Conservation (phyloP, 2,888 invertebrate genomes). For the Synergus japonicus region DNA sequence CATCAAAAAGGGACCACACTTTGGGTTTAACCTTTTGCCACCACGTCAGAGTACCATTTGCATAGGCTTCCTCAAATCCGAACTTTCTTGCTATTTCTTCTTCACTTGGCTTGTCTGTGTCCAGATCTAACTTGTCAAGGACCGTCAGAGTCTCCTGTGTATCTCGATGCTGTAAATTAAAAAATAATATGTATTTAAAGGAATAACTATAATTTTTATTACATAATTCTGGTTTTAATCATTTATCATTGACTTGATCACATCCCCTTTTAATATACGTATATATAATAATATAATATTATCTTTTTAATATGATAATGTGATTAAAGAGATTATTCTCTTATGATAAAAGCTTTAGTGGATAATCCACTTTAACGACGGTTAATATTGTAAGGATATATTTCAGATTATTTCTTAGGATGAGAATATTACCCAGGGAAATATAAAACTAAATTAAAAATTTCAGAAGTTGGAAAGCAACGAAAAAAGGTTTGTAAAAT, state of each 20-base stretch:
- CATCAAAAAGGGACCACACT: conserved; percentile 99
- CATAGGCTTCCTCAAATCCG: conserved; percentile 96
- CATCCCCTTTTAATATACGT: no score
- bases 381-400: no score
- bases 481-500: background rate
- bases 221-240: background rate
- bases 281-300: no score
- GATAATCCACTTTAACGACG: background rate
- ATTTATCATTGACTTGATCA: background rate
- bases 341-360: background rate
- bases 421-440: no score
- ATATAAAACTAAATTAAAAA: no score
- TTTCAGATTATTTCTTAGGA: no score
- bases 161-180: conserved; percentile 91
- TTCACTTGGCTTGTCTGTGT: conserved; percentile 98
- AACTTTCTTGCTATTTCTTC: conserved; percentile 99
- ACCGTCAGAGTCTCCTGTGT: conserved; percentile 99
- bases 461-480: background rate
- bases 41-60: conserved; percentile 93
- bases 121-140: conserved; percentile 96
- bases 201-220: background rate
- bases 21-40: conserved; percentile 99
- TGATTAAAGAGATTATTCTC: background rate
- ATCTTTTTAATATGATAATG: no score
- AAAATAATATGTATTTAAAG: background rate